Conservation (phyloP, 2,888 invertebrate genomes). For the Cyclophora punctaria region DNA sequence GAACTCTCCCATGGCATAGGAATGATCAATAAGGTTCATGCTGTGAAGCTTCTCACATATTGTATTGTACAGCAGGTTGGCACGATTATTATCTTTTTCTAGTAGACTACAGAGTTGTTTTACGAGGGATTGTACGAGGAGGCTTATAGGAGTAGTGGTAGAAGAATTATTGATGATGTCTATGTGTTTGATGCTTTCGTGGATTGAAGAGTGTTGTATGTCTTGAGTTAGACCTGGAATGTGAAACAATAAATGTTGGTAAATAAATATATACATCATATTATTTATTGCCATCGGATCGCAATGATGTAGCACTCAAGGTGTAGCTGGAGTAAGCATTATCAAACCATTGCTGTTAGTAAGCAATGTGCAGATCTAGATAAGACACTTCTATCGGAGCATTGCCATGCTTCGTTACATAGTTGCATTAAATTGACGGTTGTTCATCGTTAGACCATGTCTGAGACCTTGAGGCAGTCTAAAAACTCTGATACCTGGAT, state of each 20-base stretch:
- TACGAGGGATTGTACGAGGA: slow-evolving; percentile 81
- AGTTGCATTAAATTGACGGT: too few relatives aligned
- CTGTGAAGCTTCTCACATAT: slow-evolving; percentile 80
- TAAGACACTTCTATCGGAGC: too few relatives aligned
- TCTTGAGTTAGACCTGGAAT: slow-evolving; percentile 49
- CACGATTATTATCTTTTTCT: slow-evolving; percentile 75
- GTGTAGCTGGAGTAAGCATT: not conserved
- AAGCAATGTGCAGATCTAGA: too few relatives aligned
- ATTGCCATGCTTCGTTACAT: too few relatives aligned
- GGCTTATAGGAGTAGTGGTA: slow-evolving; percentile 77
- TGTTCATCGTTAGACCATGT: too few relatives aligned
- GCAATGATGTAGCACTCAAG: not conserved
- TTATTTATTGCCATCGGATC: not conserved
- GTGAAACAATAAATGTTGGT: not conserved
- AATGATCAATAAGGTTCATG: slow-evolving; percentile 81
- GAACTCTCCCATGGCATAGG: slow-evolving; percentile 81
- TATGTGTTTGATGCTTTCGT: slow-evolving; percentile 52
- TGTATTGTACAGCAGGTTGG: slow-evolving; percentile 77
- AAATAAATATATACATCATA: not conserved
- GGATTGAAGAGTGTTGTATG: slow-evolving; percentile 49
- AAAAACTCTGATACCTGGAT: too few relatives aligned
- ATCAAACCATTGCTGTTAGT: too few relatives aligned
- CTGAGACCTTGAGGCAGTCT: too few relatives aligned
- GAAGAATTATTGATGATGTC: slow-evolving; percentile 47
- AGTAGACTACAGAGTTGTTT: slow-evolving; percentile 79